Evolutionary conservation across 2,113 vertebrate genomes (phyloP).

Genomic region (Nematolebias whitei): DNA sequence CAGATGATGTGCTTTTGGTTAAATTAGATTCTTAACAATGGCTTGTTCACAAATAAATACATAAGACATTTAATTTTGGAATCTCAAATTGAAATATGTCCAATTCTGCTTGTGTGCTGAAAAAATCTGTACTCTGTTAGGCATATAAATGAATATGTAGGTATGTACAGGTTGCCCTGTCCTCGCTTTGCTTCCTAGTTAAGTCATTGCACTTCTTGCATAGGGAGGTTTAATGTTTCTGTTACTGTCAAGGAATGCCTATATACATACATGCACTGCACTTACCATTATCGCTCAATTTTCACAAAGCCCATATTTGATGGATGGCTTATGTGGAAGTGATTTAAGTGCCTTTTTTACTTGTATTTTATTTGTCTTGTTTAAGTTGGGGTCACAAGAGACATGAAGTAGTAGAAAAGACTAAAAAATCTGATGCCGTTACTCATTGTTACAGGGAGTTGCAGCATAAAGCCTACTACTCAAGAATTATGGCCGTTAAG

Average conservation of each 20-base stretch:
- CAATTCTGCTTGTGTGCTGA: too few species aligned
- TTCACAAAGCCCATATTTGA: conserved; percentile 52
- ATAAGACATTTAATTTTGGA: too few species aligned
- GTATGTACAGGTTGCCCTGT: conserved; percentile 32
- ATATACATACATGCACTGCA: background rate
- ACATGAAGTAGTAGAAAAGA: conserved; percentile 7
- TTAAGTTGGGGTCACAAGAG: conserved; percentile 9
- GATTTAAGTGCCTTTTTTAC: conserved; percentile 28
- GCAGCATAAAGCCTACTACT: background rate
- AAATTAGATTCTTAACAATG: too few species aligned
- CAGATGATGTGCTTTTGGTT: too few species aligned
- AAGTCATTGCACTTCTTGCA: conserved; percentile 19
- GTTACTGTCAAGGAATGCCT: background rate
- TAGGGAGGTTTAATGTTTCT: conserved; percentile 45
- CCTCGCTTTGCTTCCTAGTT: conserved; percentile 24
- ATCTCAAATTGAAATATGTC: too few species aligned
- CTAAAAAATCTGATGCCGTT: conserved; percentile 2
- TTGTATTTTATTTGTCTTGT: conserved; percentile 2
- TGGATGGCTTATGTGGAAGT: conserved; percentile 61
- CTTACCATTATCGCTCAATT: background rate
- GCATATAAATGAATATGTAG: conserved; percentile 44
- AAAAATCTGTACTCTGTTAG: background rate
- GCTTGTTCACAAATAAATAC: too few species aligned
- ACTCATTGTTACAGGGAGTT: conserved; percentile 4
- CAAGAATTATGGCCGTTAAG: conserved; percentile 19